Evolutionary conservation across 2,888 invertebrate genomes (phyloP), one percentile per base, ranked within the genome.

Genomic region (Melanostoma scalare): DNA sequence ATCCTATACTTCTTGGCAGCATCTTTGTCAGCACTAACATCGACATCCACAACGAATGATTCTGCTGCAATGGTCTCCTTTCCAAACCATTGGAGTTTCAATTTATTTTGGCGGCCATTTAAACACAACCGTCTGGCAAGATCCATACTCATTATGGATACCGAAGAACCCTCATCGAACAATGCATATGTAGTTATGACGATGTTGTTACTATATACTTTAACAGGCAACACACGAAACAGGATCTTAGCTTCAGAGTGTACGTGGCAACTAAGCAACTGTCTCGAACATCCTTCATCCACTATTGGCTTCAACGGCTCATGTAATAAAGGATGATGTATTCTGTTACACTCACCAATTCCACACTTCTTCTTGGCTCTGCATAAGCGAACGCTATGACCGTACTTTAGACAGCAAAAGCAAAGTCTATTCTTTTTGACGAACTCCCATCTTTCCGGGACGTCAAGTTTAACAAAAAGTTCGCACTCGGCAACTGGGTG

Each of bases 141-240:
- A 44, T 68, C 38, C 31, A 33, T 8, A 3, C 73, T 58, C 52
- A 75, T 80, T 44, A 86, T 52, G 35, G 72, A 68, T 10, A 73
- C 76, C 0, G 71, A 75, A 35, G 82, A 78, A 30, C 50, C 81
- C 36, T 85, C 73, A 48, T 80, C 77, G 3, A 78, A 67, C 52
- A 85, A 35, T 1, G 76, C 82, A 52, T 77, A 85, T 10, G 69
- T 44, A 33, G 63, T 52, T 52, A 67, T 38, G 20, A 58, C n/a
- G 2, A 50, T 30, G 33, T 50, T 52, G 10, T 77, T 40, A 35
- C 69, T 31, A 72, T 77, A 69, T 38, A 81, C 40, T 50, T 30
- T 75, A 31, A 77, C 52, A n/a, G 84, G 84, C 31, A 74, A 8
- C 6, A 82, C 67, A 40, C 68, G 52, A 61, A 67, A 73, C 38